These are phyloP conservation scores for Bovichtus diacanthus DNA, from an alignment of 2,797 vertebrate genomes.

Conservation along the genomic window DNA sequence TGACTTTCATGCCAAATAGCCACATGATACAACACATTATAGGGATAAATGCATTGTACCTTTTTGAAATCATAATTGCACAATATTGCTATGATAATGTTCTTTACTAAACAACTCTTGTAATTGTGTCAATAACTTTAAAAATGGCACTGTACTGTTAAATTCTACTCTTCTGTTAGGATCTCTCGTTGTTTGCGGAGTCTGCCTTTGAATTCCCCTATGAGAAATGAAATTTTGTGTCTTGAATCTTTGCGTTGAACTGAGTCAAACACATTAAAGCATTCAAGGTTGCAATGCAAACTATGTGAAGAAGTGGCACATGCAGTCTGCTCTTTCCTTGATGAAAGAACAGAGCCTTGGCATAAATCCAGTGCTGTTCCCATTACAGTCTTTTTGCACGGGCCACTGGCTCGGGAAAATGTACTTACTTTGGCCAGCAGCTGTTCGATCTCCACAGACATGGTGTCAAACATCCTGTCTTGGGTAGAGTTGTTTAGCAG, in stretches of 20 bases:
- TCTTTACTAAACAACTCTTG: not conserved
- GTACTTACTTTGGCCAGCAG: slow-evolving; percentile 93
- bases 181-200: not conserved
- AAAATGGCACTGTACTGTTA: not conserved
- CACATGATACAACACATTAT: not conserved
- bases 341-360: slow-evolving; percentile 14
- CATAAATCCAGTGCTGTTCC: slow-evolving; percentile 21
- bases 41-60: not conserved
- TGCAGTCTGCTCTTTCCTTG: not conserved
- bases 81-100: not conserved
- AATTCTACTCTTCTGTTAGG: not conserved
- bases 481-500: slow-evolving; percentile 97
- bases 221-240: not conserved
- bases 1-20: not conserved
- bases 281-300: not conserved
- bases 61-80: not conserved
- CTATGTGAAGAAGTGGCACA: not conserved
- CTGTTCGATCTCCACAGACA: slow-evolving; percentile 98
- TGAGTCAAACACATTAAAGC: not conserved
- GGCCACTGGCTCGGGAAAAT: not conserved
- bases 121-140: not conserved
- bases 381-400: slow-evolving; percentile 11
- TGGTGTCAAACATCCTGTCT: slow-evolving; percentile 99
- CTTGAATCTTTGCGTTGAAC: not conserved
- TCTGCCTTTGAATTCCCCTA: not conserved